These are phyloP conservation scores for Hippopotamyrus pictus DNA, from an alignment of 2,797 vertebrate genomes.

Conservation along the genomic window DNA sequence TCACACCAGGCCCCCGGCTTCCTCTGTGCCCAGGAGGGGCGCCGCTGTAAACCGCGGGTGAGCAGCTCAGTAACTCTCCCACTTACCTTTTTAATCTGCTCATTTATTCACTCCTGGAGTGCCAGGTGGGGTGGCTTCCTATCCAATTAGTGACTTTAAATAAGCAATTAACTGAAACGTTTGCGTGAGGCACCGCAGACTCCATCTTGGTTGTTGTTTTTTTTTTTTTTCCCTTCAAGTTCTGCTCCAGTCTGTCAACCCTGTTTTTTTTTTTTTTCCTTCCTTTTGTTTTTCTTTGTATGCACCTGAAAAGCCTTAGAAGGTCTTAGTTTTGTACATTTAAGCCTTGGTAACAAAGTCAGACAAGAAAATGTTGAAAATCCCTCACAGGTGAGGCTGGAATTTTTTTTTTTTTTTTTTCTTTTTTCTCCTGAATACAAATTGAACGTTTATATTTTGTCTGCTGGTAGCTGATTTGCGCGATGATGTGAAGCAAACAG, in stretches of 20 bases:
- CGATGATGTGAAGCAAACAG: background rate
- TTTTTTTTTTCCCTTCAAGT: background rate
- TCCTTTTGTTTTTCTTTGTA: background rate
- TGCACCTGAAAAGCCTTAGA: background rate
- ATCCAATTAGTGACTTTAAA: slow-evolving; percentile 2
- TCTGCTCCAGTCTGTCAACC: background rate
- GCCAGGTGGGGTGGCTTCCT: background rate
- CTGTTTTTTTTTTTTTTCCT: background rate
- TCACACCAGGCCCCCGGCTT: background rate
- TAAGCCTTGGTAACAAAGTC: slow-evolving; percentile 13
- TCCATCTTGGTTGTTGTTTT: background rate
- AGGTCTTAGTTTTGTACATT: background rate
- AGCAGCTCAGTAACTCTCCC: background rate
- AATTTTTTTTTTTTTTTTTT: background rate
- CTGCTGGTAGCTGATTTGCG: background rate
- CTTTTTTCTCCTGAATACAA: background rate
- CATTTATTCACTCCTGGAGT: background rate
- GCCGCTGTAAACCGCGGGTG: background rate
- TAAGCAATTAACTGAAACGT: background rate
- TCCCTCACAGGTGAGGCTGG: background rate
- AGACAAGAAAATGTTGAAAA: slow-evolving; percentile 10
- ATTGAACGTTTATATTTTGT: background rate
- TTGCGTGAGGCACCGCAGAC: background rate
- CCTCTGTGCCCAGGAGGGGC: background rate
- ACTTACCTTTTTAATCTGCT: background rate